Evolutionary conservation across 2,888 invertebrate genomes (phyloP).

Genomic region (Amblyjoppa fuscipennis): DNA sequence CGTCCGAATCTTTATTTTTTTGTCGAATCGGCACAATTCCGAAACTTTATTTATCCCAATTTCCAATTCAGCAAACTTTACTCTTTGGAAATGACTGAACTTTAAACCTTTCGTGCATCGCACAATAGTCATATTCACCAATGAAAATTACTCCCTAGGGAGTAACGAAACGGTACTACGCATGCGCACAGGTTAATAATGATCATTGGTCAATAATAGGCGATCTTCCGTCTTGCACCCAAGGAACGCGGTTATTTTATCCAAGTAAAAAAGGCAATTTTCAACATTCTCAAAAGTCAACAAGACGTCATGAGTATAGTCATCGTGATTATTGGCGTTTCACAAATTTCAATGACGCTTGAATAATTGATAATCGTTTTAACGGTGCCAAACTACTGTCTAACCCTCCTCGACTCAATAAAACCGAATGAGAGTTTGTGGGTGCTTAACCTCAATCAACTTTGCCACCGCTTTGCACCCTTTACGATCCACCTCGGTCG

Average conservation of each 20-base stretch:
- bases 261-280: no score
- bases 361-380: conserved; percentile 21
- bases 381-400: conserved; percentile 1
- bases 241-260: no score
- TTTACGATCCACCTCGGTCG: conserved; percentile 37
- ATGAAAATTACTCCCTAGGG: no score
- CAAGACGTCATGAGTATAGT: background rate
- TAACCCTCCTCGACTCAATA: conserved; percentile 20
- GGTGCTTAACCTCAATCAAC: conserved; percentile 58
- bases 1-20: background rate
- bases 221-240: no score
- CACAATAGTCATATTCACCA: no score
- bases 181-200: no score
- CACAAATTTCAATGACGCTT: background rate
- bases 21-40: background rate
- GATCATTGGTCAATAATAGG: no score
- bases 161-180: no score
- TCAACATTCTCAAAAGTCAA: background rate
- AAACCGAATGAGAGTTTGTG: conserved; percentile 43
- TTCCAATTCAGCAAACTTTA: background rate
- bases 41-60: background rate
- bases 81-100: no score
- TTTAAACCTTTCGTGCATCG: no score
- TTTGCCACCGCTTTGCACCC: conserved; percentile 51
- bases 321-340: background rate